phyloP scores from a whole-genome alignment of 1,140 invertebrate genomes.

The Anthonomus grandis region DNA sequence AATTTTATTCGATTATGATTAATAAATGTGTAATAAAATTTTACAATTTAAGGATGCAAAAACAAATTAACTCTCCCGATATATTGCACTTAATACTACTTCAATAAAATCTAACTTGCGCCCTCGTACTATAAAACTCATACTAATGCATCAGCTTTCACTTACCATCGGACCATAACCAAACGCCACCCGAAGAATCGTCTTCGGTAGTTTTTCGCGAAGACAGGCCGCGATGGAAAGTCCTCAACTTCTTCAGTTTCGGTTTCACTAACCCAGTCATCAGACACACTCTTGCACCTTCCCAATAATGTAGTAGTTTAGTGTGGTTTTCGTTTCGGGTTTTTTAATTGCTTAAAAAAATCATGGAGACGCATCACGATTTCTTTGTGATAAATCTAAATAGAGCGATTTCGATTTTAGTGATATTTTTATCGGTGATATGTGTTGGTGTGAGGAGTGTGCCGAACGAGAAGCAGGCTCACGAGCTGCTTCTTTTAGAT shows the following conservation, averaged over 20 bases:
- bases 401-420: neutral
- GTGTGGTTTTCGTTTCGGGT: no score
- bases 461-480: conserved; percentile 65
- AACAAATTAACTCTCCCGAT: no score
- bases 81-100: no score
- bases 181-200: conserved; percentile 22
- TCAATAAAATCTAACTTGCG: no score
- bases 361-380: no score
- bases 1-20: no score
- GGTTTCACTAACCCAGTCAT: conserved; percentile 14
- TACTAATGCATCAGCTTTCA: conserved; percentile 28
- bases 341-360: no score
- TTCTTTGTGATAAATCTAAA: no score
- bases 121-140: neutral
- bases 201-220: conserved; percentile 23
- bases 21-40: no score
- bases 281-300: no score
- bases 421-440: conserved; percentile 1
- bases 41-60: no score
- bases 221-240: conserved; percentile 21
- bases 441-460: conserved; percentile 39
- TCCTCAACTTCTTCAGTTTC: conserved; percentile 17
- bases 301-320: conserved; percentile 8
- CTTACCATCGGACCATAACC: conserved; percentile 22
- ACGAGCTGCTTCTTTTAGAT: conserved; percentile 69